These are phyloP conservation scores for Petrolisthes cinctipes DNA, from an alignment of 2,888 invertebrate species.

Conservation along the genomic window DNA sequence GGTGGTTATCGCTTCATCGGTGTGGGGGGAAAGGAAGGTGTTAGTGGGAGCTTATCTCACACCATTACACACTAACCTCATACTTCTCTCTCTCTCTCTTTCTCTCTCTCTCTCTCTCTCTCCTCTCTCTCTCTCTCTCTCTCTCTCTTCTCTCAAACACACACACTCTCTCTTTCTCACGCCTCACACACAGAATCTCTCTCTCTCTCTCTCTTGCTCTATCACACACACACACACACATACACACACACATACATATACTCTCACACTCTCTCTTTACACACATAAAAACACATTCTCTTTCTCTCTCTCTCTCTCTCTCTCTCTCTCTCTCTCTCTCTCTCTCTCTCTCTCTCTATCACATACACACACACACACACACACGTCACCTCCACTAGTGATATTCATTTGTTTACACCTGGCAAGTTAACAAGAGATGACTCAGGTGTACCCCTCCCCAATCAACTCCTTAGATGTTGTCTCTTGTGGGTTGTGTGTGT, in stretches of 20 bases:
- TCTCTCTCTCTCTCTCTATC: constrained; percentile 29
- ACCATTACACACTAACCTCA: no score
- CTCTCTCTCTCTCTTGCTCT: background rate
- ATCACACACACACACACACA: background rate
- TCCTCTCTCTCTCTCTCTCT: background rate
- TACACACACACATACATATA: background rate
- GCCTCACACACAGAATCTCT: background rate
- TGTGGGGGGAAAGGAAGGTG: no score
- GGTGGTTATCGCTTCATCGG: no score
- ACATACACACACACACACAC: background rate
- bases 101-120: background rate
- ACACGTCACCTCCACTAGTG: background rate
- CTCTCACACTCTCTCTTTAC: background rate
- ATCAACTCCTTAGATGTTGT: background rate
- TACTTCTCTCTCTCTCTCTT: background rate
- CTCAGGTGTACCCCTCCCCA: background rate
- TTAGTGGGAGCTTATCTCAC: no score
- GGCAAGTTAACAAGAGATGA: background rate
- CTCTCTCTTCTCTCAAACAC: background rate
- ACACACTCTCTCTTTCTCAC: background rate
- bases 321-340: constrained; percentile 23
- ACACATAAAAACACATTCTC: background rate
- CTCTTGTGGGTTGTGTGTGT: no score
- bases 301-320: constrained; percentile 6
- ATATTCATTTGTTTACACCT: background rate